phyloP scores from a whole-genome alignment of 2,797 vertebrate species.

The Molothrus aeneus region DNA sequence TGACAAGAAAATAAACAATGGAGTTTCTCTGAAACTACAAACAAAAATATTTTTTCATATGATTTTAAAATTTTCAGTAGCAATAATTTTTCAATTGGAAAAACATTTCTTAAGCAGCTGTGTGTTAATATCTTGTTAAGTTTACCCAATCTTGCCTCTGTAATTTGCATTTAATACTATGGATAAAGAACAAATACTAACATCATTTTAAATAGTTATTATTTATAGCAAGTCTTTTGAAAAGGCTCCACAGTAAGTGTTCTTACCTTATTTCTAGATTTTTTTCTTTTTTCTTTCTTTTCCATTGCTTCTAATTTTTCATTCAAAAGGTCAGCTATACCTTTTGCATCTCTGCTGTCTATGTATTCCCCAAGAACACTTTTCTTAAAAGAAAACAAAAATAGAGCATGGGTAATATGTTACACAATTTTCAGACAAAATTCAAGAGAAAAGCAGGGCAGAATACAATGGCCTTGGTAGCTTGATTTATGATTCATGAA shows the following conservation, averaged over 20 bases:
- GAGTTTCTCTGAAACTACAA: not conserved
- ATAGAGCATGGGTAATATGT: not conserved
- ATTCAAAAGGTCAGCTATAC: constrained; percentile 82
- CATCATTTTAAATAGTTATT: not conserved
- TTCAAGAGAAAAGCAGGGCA: not conserved
- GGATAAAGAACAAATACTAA: not conserved
- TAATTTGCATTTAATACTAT: not conserved
- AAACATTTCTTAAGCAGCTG: not conserved
- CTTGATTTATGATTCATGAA: not conserved
- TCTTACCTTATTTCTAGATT: constrained; percentile 83
- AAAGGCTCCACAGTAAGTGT: not conserved
- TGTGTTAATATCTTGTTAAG: not conserved
- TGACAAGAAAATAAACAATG: constrained; percentile 32
- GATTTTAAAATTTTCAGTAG: not conserved
- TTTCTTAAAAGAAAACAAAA: constrained; percentile 73
- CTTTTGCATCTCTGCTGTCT: constrained; percentile 85
- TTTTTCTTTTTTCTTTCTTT: constrained; percentile 73
- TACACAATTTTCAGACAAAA: not conserved
- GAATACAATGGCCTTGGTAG: not conserved
- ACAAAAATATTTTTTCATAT: not conserved
- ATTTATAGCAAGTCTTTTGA: not conserved
- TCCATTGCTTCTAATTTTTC: constrained; percentile 81
- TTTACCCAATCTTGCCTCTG: not conserved
- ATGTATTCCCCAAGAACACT: constrained; percentile 83
- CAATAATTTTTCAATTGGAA: not conserved